Evolutionary conservation across 2,113 vertebrate genomes (phyloP), one percentile per base, ranked within the genome.

Genomic region (Callipepla squamata): DNA sequence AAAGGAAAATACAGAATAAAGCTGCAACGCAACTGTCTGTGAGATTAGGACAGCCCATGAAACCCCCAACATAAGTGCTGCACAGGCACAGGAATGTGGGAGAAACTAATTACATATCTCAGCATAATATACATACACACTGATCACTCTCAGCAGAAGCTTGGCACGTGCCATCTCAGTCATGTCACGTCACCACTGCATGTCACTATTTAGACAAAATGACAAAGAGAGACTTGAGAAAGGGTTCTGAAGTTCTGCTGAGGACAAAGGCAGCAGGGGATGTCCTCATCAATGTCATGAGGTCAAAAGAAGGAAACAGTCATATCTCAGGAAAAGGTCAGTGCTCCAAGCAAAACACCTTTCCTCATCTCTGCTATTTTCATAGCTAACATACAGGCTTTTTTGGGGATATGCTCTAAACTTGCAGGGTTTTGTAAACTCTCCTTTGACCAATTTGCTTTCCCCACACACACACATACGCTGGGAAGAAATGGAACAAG

Each of bases 11-110:
- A 53, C 1, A 72, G 32, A 76, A 81, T 67, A 48, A 84, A 75
- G 20, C 13, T 87, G 63, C 70, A 68, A n/a, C 0, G 0, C 51
- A 15, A 44, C 61, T 80, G 26, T 10, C 40, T 28, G 13, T 3
- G 36, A 94, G 59, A 26, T 62, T 36, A 12, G n/a, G 48, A 78
- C 10, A 58, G 69, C 9, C 8, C 13, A 58, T 1, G 0, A 80
- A 89, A 80, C 69, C 70, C 48, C 8, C 30, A 57, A 62, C 5
- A 3, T 6, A 25, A 2, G 5, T 3, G 40, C 80, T 81, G 62
- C 13, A 79, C 8, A 36, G 55, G 17, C 23, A 36, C 55, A 63
- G 17, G 8, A 77, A 80, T 1, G 3, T 38, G 36, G 28, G 34
- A 82, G 13, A 95, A 80, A 82, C 3, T 0, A 0, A 13, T n/a